A percentile compares a stretch with the other conserved stretches of the same genome.
Evolutionary conservation across 2,113 vertebrate genomes (phyloP).

Genomic region (Nesogale talazaci): DNA sequence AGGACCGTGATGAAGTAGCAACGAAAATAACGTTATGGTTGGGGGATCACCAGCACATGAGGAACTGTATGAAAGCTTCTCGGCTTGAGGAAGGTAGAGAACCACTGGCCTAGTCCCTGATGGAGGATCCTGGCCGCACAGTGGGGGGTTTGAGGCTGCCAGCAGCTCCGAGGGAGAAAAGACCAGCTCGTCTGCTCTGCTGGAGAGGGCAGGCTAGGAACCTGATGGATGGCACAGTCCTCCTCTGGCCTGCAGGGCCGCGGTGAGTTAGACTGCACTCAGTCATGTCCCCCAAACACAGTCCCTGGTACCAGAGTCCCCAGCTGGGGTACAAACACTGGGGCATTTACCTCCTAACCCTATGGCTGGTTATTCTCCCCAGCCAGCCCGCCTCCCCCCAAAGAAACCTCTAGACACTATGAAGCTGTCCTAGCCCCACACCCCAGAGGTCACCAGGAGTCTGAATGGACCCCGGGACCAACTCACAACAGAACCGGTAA

Average conservation of each 20-base stretch:
- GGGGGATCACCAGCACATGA: too few relatives aligned
- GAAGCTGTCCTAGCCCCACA: background rate
- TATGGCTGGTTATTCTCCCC: background rate
- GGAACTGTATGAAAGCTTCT: too few relatives aligned
- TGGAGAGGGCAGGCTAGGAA: background rate
- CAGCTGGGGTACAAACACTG: background rate
- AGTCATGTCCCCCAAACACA: background rate
- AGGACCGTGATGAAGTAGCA: too few relatives aligned
- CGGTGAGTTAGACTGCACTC: background rate
- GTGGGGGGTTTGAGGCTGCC: background rate
- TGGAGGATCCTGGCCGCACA: background rate
- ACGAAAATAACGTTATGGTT: too few relatives aligned
- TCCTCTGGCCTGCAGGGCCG: background rate
- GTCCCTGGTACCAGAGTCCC: background rate
- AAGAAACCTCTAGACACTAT: background rate
- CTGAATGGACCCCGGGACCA: background rate
- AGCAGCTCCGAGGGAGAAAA: background rate
- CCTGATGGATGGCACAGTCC: too few relatives aligned
- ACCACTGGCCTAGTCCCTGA: background rate
- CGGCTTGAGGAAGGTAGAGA: too few relatives aligned
- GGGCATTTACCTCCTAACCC: background rate
- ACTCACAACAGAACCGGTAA: background rate
- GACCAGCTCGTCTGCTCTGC: background rate
- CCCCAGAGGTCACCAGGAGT: background rate
- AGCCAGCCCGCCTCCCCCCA: background rate